Evolutionary conservation across 1,140 invertebrate species (phyloP), one percentile per base, ranked within the genome.

Genomic region (Zaprionus davidi): DNA sequence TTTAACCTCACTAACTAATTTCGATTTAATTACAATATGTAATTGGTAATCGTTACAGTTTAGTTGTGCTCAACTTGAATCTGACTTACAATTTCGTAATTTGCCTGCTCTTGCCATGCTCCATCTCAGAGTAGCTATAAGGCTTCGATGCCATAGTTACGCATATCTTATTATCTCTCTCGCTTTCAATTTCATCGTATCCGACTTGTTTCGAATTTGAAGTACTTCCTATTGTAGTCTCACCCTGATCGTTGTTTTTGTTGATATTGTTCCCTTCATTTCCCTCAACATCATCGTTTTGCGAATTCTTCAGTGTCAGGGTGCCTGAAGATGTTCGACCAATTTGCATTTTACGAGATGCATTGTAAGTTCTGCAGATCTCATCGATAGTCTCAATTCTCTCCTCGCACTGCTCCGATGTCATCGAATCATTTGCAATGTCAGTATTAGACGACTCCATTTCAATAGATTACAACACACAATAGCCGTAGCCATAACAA

Each of bases 401-500:
- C 26, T 60, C 64, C 11, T 73, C 24, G 7, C 26, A 26, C 57
- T 69, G 65, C 13, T 55, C 71, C 41, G 26, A 17, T 11, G 34
- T 24, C 12, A 65, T 28, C 38, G 69, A 71, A n/a, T 44, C 24
- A 17, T 36, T 34, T 20, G 56, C 69, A 36, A 13, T 36, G 31
- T 20, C 17, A 17, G 17, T 51, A 24, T 11, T 22, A 12, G 22
- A 58, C n/a, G 56, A 24, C 20, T 20, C 36, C 64, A 67, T 67
- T 22, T 3, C 51, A 28, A 28, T 64, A 7, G 15, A 24, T 36
- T 46, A 34, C 3, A 12, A 20, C 38, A 62, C 12, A 36, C 7
- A 49, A 57, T 59, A 75, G 36, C 59, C 66, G 26, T 58, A 46
- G 5, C 67, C 72, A 75, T 75, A 75, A 75, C 67, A 75, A 41